Conservation (phyloP, 2,113 vertebrate species). For the Mustela lutreola region DNA sequence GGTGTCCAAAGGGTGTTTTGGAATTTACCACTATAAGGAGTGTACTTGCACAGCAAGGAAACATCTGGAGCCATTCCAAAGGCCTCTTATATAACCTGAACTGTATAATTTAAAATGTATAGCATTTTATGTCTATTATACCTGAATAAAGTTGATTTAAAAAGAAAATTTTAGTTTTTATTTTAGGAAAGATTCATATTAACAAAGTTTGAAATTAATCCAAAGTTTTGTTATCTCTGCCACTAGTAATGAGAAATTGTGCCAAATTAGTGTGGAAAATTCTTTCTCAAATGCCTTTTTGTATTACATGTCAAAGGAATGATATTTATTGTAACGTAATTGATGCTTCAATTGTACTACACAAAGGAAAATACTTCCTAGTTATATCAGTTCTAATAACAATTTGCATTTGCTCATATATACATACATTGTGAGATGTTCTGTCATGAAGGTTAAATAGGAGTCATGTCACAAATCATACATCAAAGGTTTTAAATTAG, state of each 20-base stretch:
- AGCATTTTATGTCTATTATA: neutral
- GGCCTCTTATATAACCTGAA: neutral
- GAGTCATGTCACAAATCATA: neutral
- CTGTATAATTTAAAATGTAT: neutral
- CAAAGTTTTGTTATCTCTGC: conserved; percentile 3
- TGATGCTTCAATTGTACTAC: neutral
- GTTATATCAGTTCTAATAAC: conserved; percentile 18
- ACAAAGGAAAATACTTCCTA: neutral
- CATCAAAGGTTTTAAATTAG: conserved; percentile 32
- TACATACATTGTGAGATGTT: neutral
- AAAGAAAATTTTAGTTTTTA: neutral
- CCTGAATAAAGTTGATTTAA: neutral
- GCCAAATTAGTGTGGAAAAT: conserved; percentile 30
- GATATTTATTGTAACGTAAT: conserved; percentile 44
- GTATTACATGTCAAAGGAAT: conserved; percentile 25
- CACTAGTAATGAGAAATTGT: conserved; percentile 44
- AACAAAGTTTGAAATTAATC: conserved; percentile 9
- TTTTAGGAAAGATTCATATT: conserved; percentile 40
- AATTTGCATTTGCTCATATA: neutral
- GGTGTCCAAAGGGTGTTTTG: neutral
- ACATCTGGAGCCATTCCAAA: neutral
- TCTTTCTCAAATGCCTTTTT: conserved; percentile 43
- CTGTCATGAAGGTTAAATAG: neutral
- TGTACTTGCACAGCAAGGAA: neutral
- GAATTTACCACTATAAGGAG: neutral